Base-by-base conservation (phyloP, 2,888 invertebrate genomes). In the Galeruca laticollis region DNA sequence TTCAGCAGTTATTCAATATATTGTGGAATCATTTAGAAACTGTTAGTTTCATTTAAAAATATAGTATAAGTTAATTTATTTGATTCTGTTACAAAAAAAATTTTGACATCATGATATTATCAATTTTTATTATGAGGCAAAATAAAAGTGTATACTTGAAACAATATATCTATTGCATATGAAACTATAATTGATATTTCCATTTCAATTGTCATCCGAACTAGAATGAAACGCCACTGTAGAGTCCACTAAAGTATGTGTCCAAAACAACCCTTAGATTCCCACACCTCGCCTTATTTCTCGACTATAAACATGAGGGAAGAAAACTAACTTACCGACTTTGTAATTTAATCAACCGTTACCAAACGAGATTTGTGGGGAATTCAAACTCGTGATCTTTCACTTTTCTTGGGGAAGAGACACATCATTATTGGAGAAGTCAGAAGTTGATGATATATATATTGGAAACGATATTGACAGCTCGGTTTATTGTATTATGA, bases 241-340 rank as follows among this genome's bases (percentile, higher is more conserved):
- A 18, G 4, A n/a, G 18, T 60, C 64, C 59, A 61, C 21, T 57
- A 61, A 68, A 70, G 63, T 68, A 69, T 66, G 64, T 70, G 66
- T 68, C 68, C 68, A 59, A 59, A 49, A 62, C 67, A 60, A 62
- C 47, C 65, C 66, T 61, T 62, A 57, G 70, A 68, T 74, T 47
- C 74, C 73, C 75, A 73, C 75, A 71, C 73, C 71, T 68, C 71
- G 47, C 37, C 70, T 47, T 65, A 37, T 59, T 63, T 62, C 60
- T 40, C 37, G 43, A 54, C 62, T 47, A 64, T 70, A 70, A 70
- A 70, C 67, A 63, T 54, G 61, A 71, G 68, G 71, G 68, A 73
- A 70, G 74, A 65, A 75, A 75, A 75, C 72, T 70, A 67, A 73
- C 75, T 71, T 71, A 73, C 71, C 72, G 68, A 70, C 72, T 60